Evolutionary conservation across 1,140 invertebrate species (phyloP).

Genomic region (Augochlora pura): DNA sequence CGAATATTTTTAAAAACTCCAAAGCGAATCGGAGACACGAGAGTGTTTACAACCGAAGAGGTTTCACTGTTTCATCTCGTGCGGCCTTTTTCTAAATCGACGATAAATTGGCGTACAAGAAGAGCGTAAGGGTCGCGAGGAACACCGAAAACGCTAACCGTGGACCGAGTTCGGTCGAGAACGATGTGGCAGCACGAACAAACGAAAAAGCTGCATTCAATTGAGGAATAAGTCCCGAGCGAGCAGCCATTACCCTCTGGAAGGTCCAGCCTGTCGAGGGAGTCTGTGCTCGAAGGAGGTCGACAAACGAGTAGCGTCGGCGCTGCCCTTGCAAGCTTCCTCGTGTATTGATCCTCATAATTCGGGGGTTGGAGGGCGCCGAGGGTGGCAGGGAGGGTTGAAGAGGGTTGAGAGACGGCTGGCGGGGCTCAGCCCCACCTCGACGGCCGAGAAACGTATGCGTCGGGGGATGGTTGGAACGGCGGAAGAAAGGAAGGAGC

Average conservation of each 20-base stretch:
- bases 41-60: too few species aligned
- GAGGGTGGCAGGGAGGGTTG: slow-evolving; percentile 57
- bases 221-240: not conserved
- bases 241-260: slow-evolving; percentile 28
- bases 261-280: slow-evolving; percentile 52
- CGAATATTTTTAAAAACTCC: too few species aligned
- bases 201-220: not conserved
- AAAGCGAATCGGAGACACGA: too few species aligned
- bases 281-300: slow-evolving; percentile 69
- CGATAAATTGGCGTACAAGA: too few species aligned
- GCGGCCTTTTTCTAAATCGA: too few species aligned
- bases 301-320: slow-evolving; percentile 75
- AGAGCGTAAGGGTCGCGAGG: too few species aligned
- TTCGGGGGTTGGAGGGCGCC: slow-evolving; percentile 70
- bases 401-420: slow-evolving; percentile 61
- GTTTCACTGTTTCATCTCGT: too few species aligned
- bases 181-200: not conserved
- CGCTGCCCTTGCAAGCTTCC: slow-evolving; percentile 77
- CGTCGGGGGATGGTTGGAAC: slow-evolving; percentile 71
- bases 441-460: slow-evolving; percentile 72
- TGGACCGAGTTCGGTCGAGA: not conserved
- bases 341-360: slow-evolving; percentile 81
- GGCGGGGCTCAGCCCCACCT: slow-evolving; percentile 70
- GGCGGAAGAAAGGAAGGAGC: slow-evolving; percentile 73
- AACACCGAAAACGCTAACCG: not conserved